Evolutionary conservation across 2,888 invertebrate species (phyloP).

Genomic region (Pherbina coryleti): DNA sequence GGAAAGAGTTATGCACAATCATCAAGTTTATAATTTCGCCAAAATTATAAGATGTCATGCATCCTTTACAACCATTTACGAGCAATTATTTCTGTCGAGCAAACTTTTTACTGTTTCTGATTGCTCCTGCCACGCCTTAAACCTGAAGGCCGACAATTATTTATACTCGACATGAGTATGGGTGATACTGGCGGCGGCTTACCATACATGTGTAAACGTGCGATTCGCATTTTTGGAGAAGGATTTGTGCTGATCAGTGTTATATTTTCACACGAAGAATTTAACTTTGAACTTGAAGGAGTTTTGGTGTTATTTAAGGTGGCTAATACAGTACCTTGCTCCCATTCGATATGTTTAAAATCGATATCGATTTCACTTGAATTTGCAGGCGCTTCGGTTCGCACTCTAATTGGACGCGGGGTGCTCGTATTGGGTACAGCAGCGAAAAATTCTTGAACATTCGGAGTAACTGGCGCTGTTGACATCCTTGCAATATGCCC

Average conservation of each 20-base stretch:
- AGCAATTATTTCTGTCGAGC: background rate
- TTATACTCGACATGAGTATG: slow-evolving; percentile 45
- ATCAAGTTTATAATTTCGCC: too few species aligned
- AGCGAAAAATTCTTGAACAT: slow-evolving; percentile 49
- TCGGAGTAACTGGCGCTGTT: slow-evolving; percentile 47
- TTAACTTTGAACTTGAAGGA: slow-evolving; percentile 26
- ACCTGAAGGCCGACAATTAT: slow-evolving; percentile 50
- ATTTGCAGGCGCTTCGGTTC: background rate
- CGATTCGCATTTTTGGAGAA: slow-evolving; percentile 51
- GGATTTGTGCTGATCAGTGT: slow-evolving; percentile 46
- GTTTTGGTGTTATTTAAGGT: slow-evolving; percentile 23
- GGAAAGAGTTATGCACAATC: too few species aligned
- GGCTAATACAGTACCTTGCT: slow-evolving; percentile 42
- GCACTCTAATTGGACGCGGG: slow-evolving; percentile 42
- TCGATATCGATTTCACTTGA: slow-evolving; percentile 46
- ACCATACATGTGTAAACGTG: slow-evolving; percentile 54
- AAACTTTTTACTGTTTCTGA: background rate
- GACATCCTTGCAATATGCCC: slow-evolving; percentile 18
- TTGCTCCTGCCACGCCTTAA: slow-evolving; percentile 46
- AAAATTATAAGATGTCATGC: too few species aligned
- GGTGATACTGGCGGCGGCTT: slow-evolving; percentile 54
- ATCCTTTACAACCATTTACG: too few species aligned
- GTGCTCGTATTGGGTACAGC: slow-evolving; percentile 52
- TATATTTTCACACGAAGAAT: slow-evolving; percentile 40
- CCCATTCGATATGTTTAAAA: slow-evolving; percentile 51